These are phyloP conservation scores for Drosophila repletoides DNA, from an alignment of 1,140 invertebrate species.

Conservation along the genomic window DNA sequence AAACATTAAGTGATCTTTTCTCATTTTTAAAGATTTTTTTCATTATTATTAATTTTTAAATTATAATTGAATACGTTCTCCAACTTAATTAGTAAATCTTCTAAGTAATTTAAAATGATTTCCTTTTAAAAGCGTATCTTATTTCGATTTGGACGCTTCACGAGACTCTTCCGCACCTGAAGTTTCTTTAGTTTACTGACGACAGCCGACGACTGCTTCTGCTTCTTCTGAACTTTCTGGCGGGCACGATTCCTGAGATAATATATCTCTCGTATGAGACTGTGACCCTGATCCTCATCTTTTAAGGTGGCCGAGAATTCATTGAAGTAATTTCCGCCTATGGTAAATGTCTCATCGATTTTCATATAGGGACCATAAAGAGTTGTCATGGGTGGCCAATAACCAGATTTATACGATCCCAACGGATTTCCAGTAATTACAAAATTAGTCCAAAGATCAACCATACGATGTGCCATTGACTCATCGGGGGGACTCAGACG, in stretches of 20 bases:
- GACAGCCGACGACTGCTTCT: constrained; percentile 30
- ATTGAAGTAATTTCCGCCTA: constrained; percentile 72
- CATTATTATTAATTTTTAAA: no score
- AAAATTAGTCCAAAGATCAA: constrained; percentile 81
- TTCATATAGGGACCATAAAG: constrained; percentile 79
- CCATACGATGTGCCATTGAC: constrained; percentile 74
- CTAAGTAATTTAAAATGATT: no score
- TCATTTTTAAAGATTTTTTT: no score
- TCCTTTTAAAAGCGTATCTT: constrained; percentile 66
- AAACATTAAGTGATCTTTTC: no score
- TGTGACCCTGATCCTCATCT: constrained; percentile 70
- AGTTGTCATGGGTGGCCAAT: constrained; percentile 81
- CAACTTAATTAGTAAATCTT: neutral
- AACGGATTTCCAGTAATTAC: constrained; percentile 73
- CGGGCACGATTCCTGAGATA: constrained; percentile 58
- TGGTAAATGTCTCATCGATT: constrained; percentile 72
- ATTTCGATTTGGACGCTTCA: constrained; percentile 64
- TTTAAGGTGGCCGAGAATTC: constrained; percentile 71
- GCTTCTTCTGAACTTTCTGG: constrained; percentile 18
- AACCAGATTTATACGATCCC: constrained; percentile 57
- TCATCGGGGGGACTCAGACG: constrained; percentile 69
- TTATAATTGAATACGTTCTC: no score
- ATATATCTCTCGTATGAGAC: constrained; percentile 70
- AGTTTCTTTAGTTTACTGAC: constrained; percentile 29
- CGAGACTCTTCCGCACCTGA: constrained; percentile 52